Evolutionary conservation across 2,797 vertebrate species (phyloP).

Genomic region (Smutsia temminckii): DNA sequence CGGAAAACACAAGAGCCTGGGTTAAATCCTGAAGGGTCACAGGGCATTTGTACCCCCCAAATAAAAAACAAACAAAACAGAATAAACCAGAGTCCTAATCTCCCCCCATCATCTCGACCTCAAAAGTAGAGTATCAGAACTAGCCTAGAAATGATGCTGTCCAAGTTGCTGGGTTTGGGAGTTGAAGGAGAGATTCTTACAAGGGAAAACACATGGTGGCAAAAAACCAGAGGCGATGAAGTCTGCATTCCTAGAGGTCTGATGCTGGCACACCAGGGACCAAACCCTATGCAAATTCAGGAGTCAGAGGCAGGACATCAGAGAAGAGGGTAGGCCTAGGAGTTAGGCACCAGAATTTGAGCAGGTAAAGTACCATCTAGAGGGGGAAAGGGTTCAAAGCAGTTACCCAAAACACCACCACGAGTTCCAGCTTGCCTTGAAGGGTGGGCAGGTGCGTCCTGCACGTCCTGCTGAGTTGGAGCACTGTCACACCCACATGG

Average conservation of each 20-base stretch:
- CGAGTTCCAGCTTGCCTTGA: fast-evolving
- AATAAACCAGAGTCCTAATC: not conserved
- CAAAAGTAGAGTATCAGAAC: too few species aligned
- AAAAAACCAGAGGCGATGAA: not conserved
- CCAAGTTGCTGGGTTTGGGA: fast-evolving
- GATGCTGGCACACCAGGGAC: not conserved
- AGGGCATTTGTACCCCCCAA: too few species aligned
- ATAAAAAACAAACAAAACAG: not conserved
- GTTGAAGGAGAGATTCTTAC: too few species aligned
- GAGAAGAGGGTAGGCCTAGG: fast-evolving
- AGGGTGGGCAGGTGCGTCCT: not conserved
- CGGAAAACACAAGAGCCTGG: not conserved
- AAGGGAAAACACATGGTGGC: fast-evolving
- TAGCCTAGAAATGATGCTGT: not conserved
- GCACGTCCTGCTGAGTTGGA: fast-evolving
- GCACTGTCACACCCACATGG: fast-evolving
- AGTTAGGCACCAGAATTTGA: fast-evolving
- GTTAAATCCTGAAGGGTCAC: not conserved
- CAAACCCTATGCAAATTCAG: fast-evolving
- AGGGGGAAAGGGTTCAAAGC: not conserved
- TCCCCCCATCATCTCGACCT: not conserved
- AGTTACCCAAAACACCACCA: fast-evolving
- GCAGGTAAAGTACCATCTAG: not conserved
- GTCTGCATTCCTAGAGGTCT: fast-evolving
- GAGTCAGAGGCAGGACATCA: not conserved